Percentiles rank a stretch among this genome's conserved stretches.
Evolutionary conservation across 2,888 invertebrate species (phyloP).

Genomic region (Metalampra italica): DNA sequence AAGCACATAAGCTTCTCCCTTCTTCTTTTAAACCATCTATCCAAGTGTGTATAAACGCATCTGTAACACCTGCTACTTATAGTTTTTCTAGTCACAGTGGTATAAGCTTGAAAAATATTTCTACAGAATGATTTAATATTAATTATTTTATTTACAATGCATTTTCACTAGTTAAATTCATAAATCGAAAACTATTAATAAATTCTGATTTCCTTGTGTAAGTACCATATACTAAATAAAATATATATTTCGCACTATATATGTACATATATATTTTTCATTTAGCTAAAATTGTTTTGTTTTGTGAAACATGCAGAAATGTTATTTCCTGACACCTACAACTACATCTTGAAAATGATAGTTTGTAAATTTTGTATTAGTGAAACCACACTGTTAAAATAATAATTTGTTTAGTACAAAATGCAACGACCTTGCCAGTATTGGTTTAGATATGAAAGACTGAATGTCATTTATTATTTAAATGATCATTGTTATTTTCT

Average conservation of each 20-base stretch:
- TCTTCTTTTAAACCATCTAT: constrained; percentile 74
- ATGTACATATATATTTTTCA: too few relatives aligned
- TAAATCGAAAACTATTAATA: neutral
- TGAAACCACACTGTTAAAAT: constrained; percentile 56
- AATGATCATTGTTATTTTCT: constrained; percentile 62
- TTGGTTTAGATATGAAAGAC: constrained; percentile 77
- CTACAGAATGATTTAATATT: constrained; percentile 26
- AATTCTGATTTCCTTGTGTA: neutral
- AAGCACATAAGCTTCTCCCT: constrained; percentile 72
- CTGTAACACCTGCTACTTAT: constrained; percentile 75
- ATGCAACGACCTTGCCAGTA: constrained; percentile 77
- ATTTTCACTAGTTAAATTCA: constrained; percentile 59
- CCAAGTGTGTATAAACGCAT: constrained; percentile 75
- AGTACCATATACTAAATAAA: too few relatives aligned
- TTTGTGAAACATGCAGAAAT: too few relatives aligned
- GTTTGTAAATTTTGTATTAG: constrained; percentile 36
- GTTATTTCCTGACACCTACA: too few relatives aligned
- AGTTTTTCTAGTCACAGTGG: constrained; percentile 77
- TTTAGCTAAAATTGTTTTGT: neutral
- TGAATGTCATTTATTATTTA: constrained; percentile 71
- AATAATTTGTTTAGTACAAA: constrained; percentile 74
- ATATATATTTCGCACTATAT: too few relatives aligned
- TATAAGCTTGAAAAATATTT: constrained; percentile 49
- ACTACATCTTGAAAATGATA: neutral
- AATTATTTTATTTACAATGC: constrained; percentile 33